These are phyloP conservation scores for Nanger granti DNA, from an alignment of 2,113 vertebrate genomes.

Conservation along the genomic window DNA sequence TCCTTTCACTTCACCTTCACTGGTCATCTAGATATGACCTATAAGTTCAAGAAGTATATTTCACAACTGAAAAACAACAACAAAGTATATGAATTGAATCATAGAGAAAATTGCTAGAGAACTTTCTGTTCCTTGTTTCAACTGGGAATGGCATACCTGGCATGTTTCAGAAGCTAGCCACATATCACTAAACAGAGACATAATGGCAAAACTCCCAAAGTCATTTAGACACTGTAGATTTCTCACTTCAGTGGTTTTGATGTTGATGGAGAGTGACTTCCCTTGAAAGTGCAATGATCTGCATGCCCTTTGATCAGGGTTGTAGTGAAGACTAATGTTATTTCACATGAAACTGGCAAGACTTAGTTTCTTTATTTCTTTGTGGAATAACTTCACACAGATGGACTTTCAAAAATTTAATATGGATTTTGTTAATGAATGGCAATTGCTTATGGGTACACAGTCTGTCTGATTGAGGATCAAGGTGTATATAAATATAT, in stretches of 20 bases:
- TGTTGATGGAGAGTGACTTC: conserved; percentile 83
- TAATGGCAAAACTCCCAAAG: conserved; percentile 82
- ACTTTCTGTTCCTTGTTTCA: conserved; percentile 27
- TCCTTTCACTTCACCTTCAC: background rate
- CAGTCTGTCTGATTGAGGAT: background rate
- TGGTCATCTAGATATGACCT: background rate
- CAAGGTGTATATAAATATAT: conserved; percentile 11
- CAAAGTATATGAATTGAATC: background rate
- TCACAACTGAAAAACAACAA: background rate
- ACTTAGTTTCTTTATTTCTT: conserved; percentile 51
- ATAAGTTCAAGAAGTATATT: background rate
- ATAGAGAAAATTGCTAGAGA: background rate
- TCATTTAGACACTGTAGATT: conserved; percentile 85
- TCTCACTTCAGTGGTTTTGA: conserved; percentile 86
- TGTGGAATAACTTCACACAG: background rate
- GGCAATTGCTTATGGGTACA: background rate
- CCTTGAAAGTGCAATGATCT: conserved; percentile 80
- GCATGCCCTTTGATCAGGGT: conserved; percentile 79
- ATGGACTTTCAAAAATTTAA: conserved; percentile 37
- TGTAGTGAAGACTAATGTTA: conserved; percentile 68
- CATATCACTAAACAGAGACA: conserved; percentile 84
- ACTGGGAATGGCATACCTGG: background rate
- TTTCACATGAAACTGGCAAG: conserved; percentile 61
- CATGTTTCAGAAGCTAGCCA: conserved; percentile 60
- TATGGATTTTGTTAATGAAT: conserved; percentile 40